A percentile compares a stretch with the other conserved stretches of the same genome.
These are phyloP conservation scores for Oppia nitens DNA, from an alignment of 1,140 invertebrate genomes.

Conservation along the genomic window DNA sequence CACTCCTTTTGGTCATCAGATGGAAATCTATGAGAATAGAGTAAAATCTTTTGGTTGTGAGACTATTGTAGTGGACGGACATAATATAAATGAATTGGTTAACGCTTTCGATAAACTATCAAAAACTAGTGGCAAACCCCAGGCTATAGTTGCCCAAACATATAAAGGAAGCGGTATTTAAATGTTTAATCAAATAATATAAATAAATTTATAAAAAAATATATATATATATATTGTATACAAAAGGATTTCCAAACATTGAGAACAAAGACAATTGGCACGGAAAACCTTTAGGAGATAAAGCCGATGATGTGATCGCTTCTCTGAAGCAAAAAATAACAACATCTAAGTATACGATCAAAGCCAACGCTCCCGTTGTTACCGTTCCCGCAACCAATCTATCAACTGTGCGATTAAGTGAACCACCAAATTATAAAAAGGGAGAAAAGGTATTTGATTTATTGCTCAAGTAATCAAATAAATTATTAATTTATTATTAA, in stretches of 20 bases:
- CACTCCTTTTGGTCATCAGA: constrained; percentile 77
- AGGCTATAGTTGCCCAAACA: constrained; percentile 85
- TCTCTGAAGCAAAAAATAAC: constrained; percentile 9
- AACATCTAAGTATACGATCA: constrained; percentile 29
- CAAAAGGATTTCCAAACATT: constrained; percentile 49
- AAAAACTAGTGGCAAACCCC: constrained; percentile 59
- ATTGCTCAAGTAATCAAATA: constrained; percentile 2
- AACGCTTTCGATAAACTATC: constrained; percentile 63
- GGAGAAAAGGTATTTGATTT: constrained; percentile 29
- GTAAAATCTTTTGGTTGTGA: constrained; percentile 80
- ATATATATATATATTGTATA: background rate
- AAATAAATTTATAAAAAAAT: background rate
- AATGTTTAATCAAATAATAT: constrained; percentile 14
- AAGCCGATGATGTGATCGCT: constrained; percentile 44
- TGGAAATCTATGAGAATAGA: constrained; percentile 71
- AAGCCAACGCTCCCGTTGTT: constrained; percentile 45
- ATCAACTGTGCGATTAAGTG: constrained; percentile 52
- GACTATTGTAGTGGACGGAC: constrained; percentile 85
- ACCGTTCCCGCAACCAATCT: constrained; percentile 54
- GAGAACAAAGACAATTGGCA: constrained; percentile 93
- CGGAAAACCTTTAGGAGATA: constrained; percentile 77
- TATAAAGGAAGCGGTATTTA: constrained; percentile 72
- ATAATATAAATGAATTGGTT: constrained; percentile 73
- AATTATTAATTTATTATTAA: background rate
- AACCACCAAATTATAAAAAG: constrained; percentile 64